Percentiles rank a stretch among this genome's conserved stretches.
phyloP scores from a whole-genome alignment of 2,888 invertebrate species.

The Saturnia japonica region DNA sequence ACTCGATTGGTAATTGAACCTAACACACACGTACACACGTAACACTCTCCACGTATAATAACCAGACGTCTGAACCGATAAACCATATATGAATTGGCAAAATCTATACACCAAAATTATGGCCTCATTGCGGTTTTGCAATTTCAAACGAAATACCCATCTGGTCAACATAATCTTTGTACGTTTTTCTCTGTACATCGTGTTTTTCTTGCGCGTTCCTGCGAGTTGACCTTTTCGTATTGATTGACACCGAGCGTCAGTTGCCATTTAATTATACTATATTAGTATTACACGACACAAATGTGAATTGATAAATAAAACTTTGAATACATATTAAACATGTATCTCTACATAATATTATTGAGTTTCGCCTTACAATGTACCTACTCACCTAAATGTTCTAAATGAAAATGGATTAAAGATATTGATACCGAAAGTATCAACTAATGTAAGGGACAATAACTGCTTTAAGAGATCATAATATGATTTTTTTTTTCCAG shows the following conservation, averaged over 20 bases:
- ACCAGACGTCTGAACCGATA: background rate
- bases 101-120: background rate
- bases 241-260: constrained; percentile 25
- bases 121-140: background rate
- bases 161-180: constrained; percentile 7
- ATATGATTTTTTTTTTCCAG: too few species aligned
- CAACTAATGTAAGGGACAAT: too few species aligned
- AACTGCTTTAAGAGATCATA: too few species aligned
- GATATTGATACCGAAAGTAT: too few species aligned
- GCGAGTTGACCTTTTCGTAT: constrained; percentile 30
- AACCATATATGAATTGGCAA: background rate
- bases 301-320: background rate
- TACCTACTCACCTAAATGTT: too few species aligned
- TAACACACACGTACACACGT: too few species aligned
- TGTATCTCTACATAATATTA: background rate
- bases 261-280: constrained; percentile 17
- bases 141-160: background rate
- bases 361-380: too few species aligned
- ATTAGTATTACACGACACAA: background rate
- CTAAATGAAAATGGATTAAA: too few species aligned
- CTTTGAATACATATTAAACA: background rate
- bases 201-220: constrained; percentile 27
- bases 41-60: background rate
- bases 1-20: background rate
- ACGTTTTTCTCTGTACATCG: constrained; percentile 10